Evolutionary conservation across 2,888 invertebrate species (phyloP).

Genomic region (Ectemnius continuus): DNA sequence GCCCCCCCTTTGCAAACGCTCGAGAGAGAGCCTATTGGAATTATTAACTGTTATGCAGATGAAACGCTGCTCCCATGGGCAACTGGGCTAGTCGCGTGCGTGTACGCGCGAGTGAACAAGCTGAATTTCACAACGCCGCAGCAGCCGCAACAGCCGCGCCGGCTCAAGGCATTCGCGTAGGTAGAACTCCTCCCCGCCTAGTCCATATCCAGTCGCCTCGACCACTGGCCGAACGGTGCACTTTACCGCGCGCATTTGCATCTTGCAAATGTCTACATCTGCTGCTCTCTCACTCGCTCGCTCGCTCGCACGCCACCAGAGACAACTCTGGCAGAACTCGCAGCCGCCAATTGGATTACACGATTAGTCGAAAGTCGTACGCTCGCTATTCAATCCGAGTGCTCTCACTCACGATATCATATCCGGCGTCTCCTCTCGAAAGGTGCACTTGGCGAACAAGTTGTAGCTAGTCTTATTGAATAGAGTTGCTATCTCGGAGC

Average conservation of each 20-base stretch:
- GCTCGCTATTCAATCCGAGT: too few relatives aligned
- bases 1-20: constrained; percentile 27
- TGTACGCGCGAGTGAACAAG: neutral
- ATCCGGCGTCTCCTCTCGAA: neutral
- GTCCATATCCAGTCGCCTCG: constrained; percentile 28
- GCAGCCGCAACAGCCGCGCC: neutral
- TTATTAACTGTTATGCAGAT: constrained; percentile 51
- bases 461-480: neutral
- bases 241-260: constrained; percentile 29
- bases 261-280: constrained; percentile 27
- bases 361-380: too few relatives aligned
- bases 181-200: constrained; percentile 11
- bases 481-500: neutral
- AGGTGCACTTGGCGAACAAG: neutral
- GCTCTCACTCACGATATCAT: too few relatives aligned
- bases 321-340: too few relatives aligned
- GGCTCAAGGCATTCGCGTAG: constrained; percentile 18
- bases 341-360: too few relatives aligned
- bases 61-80: constrained; percentile 27
- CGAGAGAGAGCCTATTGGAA: constrained; percentile 33
- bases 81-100: constrained; percentile 2
- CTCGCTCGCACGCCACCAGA: too few relatives aligned
- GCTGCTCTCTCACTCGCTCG: neutral
- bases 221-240: constrained; percentile 16
- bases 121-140: constrained; percentile 22